Percentiles rank a stretch among this genome's conserved stretches.
Evolutionary conservation across 1,140 invertebrate genomes (phyloP).

Genomic region (Chymomyza costata): DNA sequence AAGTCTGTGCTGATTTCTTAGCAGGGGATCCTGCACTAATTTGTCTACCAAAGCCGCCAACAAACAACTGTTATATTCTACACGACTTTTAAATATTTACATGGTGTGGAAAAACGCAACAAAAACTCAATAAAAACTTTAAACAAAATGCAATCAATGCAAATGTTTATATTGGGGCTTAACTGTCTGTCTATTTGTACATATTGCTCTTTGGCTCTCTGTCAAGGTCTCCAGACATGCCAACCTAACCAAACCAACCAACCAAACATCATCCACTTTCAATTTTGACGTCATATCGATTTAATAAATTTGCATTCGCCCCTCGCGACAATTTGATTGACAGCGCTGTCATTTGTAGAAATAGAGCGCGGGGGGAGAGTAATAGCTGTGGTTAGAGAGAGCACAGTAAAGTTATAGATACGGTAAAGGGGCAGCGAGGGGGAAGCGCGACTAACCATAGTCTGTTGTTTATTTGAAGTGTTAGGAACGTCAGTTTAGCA

Average conservation of each 20-base stretch:
- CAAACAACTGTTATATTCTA: conserved; percentile 60
- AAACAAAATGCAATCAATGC: conserved; percentile 60
- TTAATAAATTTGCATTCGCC: conserved; percentile 67
- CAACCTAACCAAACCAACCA: conserved; percentile 29
- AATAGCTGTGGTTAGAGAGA: too few relatives aligned
- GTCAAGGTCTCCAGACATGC: conserved; percentile 52
- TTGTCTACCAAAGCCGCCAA: too few relatives aligned
- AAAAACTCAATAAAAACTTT: conserved; percentile 18
- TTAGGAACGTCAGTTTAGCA: too few relatives aligned
- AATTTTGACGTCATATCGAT: conserved; percentile 69
- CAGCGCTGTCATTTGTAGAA: conserved; percentile 33
- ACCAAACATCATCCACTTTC: conserved; percentile 52
- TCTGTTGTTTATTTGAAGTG: too few relatives aligned
- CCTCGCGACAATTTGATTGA: conserved; percentile 67
- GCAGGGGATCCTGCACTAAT: too few relatives aligned
- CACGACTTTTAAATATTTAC: conserved; percentile 63
- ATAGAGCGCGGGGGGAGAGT: too few relatives aligned
- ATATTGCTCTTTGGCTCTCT: conserved; percentile 9
- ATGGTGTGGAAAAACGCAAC: conserved; percentile 1
- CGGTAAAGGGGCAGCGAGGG: too few relatives aligned
- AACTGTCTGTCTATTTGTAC: conserved; percentile 20
- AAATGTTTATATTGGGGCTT: conserved; percentile 64
- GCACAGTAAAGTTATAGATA: too few relatives aligned
- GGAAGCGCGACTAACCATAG: too few relatives aligned
- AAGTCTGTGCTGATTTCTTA: too few relatives aligned